Evolutionary conservation across 2,113 vertebrate species (phyloP), one percentile per base, ranked within the genome.

Genomic region (Stegastes partitus): DNA sequence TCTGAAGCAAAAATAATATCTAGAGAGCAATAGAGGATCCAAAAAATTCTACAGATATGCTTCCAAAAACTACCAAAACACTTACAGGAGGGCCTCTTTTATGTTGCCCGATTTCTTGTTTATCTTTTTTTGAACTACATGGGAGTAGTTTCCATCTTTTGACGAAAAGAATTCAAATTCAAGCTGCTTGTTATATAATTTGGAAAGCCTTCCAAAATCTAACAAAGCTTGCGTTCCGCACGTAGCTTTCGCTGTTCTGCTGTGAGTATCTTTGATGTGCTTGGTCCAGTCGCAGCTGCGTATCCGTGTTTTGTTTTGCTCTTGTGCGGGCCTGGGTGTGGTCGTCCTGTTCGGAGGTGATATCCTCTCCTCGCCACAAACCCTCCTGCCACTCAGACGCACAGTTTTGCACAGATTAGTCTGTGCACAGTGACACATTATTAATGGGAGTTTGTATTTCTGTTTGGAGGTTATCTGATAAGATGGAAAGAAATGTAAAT

Each of bases 241-340:
- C 28, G 66, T 75, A 66, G 64, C 76, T n/a, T 74, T 81, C 14
- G 11, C 53, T 28, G 47, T 23, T 54, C 9, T 37, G 47, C 55
- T 55, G 53, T 53, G 1, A 31, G 23, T 5, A 5, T 68, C 65
- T 84, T 86, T 82, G 76, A 87, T 79, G 80, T 84, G 56, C 55
- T 68, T 1, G 0, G 5, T 68, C 55, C 55, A 21, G 47, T 61
- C 54, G 0, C 67, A 16, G 65, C 53, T 61, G 71, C 73, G 58
- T 86, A 87, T 91, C 89, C 85, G 85, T 84, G 78, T 85, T 89
- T 89, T 89, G 84, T 90, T 88, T 79, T 71, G 54, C 73, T 70
- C 68, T 53, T 53, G 28, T 45, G 58, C 26, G 64, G 21, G 72
- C 3, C 26, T 34, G 91, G 89, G 92, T 88, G 93, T 87, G 91